phyloP scores from a whole-genome alignment of 2,113 vertebrate species.

The Menura novaehollandiae region DNA sequence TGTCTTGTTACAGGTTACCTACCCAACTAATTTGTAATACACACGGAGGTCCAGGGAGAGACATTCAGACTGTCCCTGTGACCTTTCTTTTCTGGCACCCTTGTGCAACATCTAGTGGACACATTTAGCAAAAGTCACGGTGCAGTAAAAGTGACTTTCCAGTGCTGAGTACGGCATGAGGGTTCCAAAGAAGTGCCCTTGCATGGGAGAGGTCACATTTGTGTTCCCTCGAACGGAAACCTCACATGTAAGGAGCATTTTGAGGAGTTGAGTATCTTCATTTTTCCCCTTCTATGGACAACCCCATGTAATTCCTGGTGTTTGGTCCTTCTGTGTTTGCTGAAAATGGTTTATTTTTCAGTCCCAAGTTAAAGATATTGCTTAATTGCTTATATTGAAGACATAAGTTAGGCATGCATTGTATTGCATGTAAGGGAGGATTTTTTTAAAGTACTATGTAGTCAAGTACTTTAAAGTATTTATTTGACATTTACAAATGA shows the following conservation, averaged over 20 bases:
- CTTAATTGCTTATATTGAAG: background rate
- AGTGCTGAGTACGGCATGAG: background rate
- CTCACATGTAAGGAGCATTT: background rate
- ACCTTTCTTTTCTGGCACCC: slow-evolving; percentile 40
- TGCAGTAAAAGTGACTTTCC: slow-evolving; percentile 18
- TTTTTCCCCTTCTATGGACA: background rate
- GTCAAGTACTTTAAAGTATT: background rate
- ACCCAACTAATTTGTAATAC: slow-evolving; percentile 21
- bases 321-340: background rate
- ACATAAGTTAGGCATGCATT: background rate
- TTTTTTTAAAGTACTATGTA: background rate
- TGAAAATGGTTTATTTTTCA: background rate
- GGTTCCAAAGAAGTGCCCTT: background rate
- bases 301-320: background rate
- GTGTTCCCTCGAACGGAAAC: background rate
- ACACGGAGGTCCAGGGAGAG: background rate
- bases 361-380: fast-evolving
- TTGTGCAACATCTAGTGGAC: background rate
- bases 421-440: background rate
- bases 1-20: slow-evolving; percentile 14
- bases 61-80: background rate
- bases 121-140: slow-evolving; percentile 6
- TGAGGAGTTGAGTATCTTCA: background rate
- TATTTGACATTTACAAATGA: background rate
- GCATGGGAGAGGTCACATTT: background rate